A percentile compares a stretch with the other conserved stretches of the same genome.
phyloP scores from a whole-genome alignment of 1,140 invertebrate species.

The Aphelenchoides fujianensis region DNA sequence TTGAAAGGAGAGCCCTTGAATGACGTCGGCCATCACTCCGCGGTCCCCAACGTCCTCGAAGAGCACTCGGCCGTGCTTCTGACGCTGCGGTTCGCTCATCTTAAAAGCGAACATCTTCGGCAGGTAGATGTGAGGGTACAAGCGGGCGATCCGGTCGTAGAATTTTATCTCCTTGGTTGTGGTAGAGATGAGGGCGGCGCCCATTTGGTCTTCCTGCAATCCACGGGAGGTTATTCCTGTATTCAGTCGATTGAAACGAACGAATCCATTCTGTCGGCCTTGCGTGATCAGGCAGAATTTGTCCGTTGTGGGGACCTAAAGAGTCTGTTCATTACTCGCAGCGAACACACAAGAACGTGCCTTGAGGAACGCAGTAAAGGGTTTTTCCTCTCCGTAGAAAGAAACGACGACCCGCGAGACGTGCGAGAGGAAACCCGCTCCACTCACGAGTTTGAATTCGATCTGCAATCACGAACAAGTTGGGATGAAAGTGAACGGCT shows the following conservation, averaged over 20 bases:
- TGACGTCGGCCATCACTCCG: not conserved
- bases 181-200: not conserved
- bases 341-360: not conserved
- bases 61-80: constrained; percentile 8
- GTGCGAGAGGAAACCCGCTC: not conserved
- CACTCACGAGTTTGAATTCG: not conserved
- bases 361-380: not conserved
- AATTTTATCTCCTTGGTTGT: constrained; percentile 9
- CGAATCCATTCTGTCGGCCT: not conserved
- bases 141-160: not conserved
- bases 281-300: not conserved
- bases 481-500: too few species aligned
- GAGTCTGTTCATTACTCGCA: not conserved
- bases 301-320: constrained; percentile 7
- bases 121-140: not conserved
- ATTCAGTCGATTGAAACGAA: not conserved
- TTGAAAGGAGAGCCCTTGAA: constrained; percentile 4
- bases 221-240: not conserved
- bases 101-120: constrained; percentile 14
- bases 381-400: not conserved
- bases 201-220: constrained; percentile 3
- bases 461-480: constrained; percentile 8
- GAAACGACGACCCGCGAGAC: not conserved
- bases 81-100: not conserved
- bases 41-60: not conserved